Conservation (phyloP, 1,140 invertebrate genomes). For the Atta colombica region DNA sequence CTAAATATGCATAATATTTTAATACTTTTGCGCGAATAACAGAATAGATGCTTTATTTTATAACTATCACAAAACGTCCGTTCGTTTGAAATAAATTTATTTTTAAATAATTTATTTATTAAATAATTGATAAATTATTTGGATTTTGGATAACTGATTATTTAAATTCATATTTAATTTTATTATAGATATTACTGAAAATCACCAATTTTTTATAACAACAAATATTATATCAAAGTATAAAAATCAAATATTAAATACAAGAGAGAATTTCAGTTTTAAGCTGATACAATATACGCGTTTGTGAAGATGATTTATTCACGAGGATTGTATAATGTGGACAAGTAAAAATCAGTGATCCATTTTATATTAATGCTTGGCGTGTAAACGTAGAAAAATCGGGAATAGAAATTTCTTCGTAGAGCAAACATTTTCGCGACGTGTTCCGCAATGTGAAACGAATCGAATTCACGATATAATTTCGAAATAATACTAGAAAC, state of each 20-base stretch:
- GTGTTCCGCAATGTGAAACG: background rate
- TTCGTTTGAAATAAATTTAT: too few relatives aligned
- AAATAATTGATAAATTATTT: background rate
- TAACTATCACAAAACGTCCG: background rate
- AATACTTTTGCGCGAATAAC: constrained; percentile 20
- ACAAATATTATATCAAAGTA: background rate
- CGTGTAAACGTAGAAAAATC: background rate
- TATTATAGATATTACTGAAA: background rate
- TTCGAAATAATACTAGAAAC: constrained; percentile 42
- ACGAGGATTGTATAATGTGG: background rate
- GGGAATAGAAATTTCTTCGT: background rate
- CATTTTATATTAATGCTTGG: too few relatives aligned
- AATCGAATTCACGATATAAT: constrained; percentile 45
- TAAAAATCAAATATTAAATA: constrained; percentile 9
- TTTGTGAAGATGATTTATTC: constrained; percentile 18
- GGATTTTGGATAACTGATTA: background rate
- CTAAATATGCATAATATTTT: constrained; percentile 27
- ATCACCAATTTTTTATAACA: background rate
- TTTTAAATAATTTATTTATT: background rate
- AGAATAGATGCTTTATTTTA: constrained; percentile 3
- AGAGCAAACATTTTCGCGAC: constrained; percentile 4
- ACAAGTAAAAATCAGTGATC: constrained; percentile 26
- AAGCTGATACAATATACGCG: background rate
- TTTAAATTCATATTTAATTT: background rate
- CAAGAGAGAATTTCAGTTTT: background rate